These are phyloP conservation scores for Podarcis muralis DNA, from an alignment of 2,113 vertebrate genomes.

Conservation along the genomic window DNA sequence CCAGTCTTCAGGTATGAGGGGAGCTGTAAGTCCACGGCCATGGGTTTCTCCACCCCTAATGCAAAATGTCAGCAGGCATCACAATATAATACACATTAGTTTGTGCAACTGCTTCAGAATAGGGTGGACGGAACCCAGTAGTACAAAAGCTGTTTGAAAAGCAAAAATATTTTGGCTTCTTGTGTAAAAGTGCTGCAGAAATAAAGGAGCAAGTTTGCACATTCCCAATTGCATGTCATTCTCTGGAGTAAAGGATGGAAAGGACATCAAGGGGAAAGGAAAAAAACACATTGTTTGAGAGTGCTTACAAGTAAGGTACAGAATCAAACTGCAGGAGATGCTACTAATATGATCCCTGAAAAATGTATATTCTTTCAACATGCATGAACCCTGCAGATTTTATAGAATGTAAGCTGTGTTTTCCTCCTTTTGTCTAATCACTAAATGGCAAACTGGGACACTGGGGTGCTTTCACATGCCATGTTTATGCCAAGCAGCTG, in stretches of 20 bases:
- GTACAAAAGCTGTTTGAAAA: background rate
- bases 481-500: background rate
- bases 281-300: background rate
- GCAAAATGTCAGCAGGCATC: too few species aligned
- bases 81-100: background rate
- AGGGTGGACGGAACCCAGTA: rapidly evolving
- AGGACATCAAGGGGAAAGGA: background rate
- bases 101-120: background rate
- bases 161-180: background rate
- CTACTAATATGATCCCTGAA: background rate
- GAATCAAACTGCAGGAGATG: background rate
- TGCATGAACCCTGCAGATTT: background rate
- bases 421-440: background rate
- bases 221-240: background rate
- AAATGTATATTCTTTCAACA: too few species aligned
- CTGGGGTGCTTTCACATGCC: background rate
- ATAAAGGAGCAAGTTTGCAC: background rate
- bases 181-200: background rate
- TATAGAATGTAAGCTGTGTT: background rate
- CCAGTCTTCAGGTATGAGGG: too few species aligned
- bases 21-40: too few species aligned
- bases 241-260: background rate
- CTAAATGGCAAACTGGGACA: too few species aligned
- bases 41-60: too few species aligned
- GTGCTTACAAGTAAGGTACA: background rate